Percentiles rank a stretch among this genome's conserved stretches.
phyloP scores from a whole-genome alignment of 2,113 vertebrate genomes.

The Silurus asotus region DNA sequence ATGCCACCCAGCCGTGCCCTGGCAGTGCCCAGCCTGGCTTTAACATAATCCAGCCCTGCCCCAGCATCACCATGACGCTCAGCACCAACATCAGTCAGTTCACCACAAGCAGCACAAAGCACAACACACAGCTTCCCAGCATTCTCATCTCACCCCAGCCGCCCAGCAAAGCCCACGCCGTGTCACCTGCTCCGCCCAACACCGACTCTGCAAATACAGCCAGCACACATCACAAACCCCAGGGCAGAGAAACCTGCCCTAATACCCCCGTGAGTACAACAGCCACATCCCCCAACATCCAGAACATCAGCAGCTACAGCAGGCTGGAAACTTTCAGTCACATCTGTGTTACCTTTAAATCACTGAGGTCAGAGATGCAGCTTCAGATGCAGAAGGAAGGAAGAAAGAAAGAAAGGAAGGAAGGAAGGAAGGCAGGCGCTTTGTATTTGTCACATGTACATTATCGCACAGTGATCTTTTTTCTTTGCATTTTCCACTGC shows the following conservation, averaged over 20 bases:
- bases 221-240: background rate
- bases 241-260: slow-evolving; percentile 77
- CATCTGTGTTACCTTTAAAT: too few relatives aligned
- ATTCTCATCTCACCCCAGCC: slow-evolving; percentile 81
- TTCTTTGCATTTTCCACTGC: too few relatives aligned
- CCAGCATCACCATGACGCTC: slow-evolving; percentile 40
- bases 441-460: too few relatives aligned
- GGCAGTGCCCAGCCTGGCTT: slow-evolving; percentile 17
- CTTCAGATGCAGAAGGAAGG: too few relatives aligned
- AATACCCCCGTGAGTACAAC: slow-evolving; percentile 54
- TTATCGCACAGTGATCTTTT: too few relatives aligned
- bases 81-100: slow-evolving; percentile 32
- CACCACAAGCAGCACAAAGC: slow-evolving; percentile 79
- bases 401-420: too few relatives aligned
- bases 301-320: too few relatives aligned
- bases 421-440: too few relatives aligned
- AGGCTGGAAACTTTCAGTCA: too few relatives aligned
- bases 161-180: slow-evolving; percentile 72
- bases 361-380: too few relatives aligned
- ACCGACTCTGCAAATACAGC: slow-evolving; percentile 45
- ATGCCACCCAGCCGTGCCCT: slow-evolving; percentile 68
- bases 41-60: slow-evolving; percentile 38
- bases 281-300: background rate
- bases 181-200: slow-evolving; percentile 49
- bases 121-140: slow-evolving; percentile 81